Evolutionary conservation across 2,797 vertebrate genomes (phyloP).

Genomic region (Naso thynnoides): DNA sequence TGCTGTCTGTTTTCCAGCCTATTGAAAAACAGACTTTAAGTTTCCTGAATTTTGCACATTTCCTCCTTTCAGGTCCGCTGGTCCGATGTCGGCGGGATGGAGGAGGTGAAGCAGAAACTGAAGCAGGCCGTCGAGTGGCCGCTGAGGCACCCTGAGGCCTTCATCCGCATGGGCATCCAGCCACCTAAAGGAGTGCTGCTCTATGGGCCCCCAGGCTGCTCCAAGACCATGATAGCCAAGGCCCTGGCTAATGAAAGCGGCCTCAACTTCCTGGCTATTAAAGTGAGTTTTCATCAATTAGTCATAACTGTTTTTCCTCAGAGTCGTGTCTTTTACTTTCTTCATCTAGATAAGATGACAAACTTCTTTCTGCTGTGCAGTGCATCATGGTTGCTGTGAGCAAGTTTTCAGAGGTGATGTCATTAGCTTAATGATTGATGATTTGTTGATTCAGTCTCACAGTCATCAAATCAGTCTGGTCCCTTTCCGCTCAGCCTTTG

Average conservation of each 20-base stretch:
- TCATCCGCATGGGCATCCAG: conserved; percentile 92
- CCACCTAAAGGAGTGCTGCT: conserved; percentile 95
- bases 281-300: conserved; percentile 82
- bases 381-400: background rate
- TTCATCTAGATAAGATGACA: background rate
- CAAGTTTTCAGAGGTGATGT: conserved; percentile 12
- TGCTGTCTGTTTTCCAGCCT: too few species aligned
- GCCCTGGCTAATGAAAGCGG: conserved; percentile 95
- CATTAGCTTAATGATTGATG: conserved; percentile 29
- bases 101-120: conserved; percentile 94
- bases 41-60: background rate
- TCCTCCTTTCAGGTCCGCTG: conserved; percentile 89
- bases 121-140: conserved; percentile 98
- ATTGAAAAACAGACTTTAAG: background rate
- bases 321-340: background rate
- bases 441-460: conserved; percentile 36
- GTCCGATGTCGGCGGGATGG: conserved; percentile 96
- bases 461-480: background rate
- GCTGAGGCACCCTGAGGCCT: conserved; percentile 92
- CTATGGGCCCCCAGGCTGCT: conserved; percentile 97
- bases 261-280: conserved; percentile 95
- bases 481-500: conserved; percentile 1
- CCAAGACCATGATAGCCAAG: conserved; percentile 98
- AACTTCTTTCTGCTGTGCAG: background rate
- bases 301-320: background rate